Base-by-base conservation (phyloP, 2,888 invertebrate genomes). In the Orchesellides sinensis region DNA sequence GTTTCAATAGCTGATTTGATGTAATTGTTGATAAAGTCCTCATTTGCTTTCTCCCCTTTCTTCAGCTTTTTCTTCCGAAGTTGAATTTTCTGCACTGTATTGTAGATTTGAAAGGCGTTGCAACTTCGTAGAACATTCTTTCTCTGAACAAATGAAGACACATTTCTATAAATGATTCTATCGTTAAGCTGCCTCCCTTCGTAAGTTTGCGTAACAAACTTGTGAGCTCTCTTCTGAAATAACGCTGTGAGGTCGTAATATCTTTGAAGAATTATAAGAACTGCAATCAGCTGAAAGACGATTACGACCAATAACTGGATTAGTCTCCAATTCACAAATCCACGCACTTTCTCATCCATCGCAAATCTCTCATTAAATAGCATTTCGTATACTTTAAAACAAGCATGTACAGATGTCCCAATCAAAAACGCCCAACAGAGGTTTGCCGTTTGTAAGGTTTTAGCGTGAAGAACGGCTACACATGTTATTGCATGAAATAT, bases 141-240 rank as follows among this genome's bases (percentile, higher is more conserved):
- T 79, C 80, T 77, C 59, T 85, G 83, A 12, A 83, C 52, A 69
- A 85, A 85, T 29, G 65, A 69, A 0, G 80, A 75, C 10, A 75
- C 83, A 65, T 85, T 83, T 72, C 72, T 68, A 49, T 81, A 83
- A 47, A 83, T 81, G 49, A 85, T 85, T 10, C 81, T 75, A 21
- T 85, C 85, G 56, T 85, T 85, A 4, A 85, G 65, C 27, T 80
- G 70, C 59, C 83, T 10, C 32, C 83, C 83, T 17, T 80, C 80
- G 21, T 73, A 81, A 1, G 66, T 66, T 40, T 72, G 56, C 4
- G 83, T 69, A 1, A 70, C 52, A 35, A 83, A 75, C 29, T 81
- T 56, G 25, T 75, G 69, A n/a, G 47, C 54, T 66, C 83, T 27
- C 23, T 72, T 75, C 6, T 61, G 29, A 35, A 83, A 40, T 2